Evolutionary conservation across 2,113 vertebrate genomes (phyloP).

Genomic region (Fregata magnificens): DNA sequence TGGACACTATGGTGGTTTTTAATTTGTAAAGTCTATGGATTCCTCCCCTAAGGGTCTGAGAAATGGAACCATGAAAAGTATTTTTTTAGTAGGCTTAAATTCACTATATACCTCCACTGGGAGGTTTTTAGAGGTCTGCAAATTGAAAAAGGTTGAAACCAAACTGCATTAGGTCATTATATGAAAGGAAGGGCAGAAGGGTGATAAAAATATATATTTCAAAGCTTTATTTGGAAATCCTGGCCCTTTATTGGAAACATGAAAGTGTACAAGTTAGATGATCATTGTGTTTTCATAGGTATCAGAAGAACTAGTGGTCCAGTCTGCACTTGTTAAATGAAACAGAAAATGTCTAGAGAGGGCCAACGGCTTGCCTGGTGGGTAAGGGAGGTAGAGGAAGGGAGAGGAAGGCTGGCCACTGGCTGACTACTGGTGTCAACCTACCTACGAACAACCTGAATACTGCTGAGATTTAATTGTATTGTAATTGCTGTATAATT

Average conservation of each 20-base stretch:
- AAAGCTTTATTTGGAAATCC: neutral
- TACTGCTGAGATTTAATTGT: neutral
- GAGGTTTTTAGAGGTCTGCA: neutral
- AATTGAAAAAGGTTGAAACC: neutral
- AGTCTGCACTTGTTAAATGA: neutral
- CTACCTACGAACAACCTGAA: neutral
- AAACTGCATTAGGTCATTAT: neutral
- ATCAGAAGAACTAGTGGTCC: neutral
- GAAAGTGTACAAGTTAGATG: neutral
- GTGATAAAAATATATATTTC: neutral
- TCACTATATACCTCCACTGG: neutral
- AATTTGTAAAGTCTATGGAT: neutral
- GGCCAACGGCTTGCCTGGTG: neutral
- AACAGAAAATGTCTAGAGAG: neutral
- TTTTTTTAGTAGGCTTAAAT: neutral
- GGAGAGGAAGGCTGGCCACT: neutral
- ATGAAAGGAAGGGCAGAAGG: neutral
- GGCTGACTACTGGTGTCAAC: neutral
- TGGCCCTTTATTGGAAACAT: neutral
- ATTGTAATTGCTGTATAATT: neutral
- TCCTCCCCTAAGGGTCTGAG: neutral
- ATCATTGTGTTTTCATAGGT: neutral
- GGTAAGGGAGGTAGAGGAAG: neutral
- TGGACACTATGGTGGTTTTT: neutral
- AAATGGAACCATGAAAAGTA: neutral